Conservation (phyloP, 2,797 vertebrate species). For the Halcyon leucocephala region DNA sequence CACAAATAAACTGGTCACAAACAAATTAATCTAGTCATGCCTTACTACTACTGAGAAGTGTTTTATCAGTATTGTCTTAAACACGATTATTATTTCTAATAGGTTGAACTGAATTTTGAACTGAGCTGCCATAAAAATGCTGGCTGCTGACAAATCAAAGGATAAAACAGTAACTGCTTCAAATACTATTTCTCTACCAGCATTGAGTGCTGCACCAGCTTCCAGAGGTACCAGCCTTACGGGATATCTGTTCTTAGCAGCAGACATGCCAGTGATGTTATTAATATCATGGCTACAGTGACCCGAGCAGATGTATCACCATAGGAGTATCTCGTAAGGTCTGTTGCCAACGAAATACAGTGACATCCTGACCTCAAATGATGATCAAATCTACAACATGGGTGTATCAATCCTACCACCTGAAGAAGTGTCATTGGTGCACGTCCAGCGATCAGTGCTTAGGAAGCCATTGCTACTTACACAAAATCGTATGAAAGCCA, state of each 20-base stretch:
- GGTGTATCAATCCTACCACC: not conserved
- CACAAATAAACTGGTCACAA: slow-evolving; percentile 8
- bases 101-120: not conserved
- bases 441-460: not conserved
- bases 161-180: not conserved
- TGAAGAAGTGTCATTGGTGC: not conserved
- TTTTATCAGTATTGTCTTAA: not conserved
- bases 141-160: not conserved
- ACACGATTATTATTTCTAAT: not conserved
- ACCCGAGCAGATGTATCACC: not conserved
- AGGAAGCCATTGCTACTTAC: not conserved
- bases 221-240: not conserved
- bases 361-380: not conserved
- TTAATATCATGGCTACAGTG: not conserved
- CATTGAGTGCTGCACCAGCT: not conserved
- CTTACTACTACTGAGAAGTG: not conserved
- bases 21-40: not conserved
- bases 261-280: not conserved
- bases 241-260: not conserved
- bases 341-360: not conserved
- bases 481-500: not conserved
- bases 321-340: accelerated
- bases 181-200: not conserved
- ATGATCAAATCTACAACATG: accelerated
- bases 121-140: not conserved